Base-by-base conservation (phyloP, 2,113 vertebrate species). In the Lepisosteus oculatus region DNA sequence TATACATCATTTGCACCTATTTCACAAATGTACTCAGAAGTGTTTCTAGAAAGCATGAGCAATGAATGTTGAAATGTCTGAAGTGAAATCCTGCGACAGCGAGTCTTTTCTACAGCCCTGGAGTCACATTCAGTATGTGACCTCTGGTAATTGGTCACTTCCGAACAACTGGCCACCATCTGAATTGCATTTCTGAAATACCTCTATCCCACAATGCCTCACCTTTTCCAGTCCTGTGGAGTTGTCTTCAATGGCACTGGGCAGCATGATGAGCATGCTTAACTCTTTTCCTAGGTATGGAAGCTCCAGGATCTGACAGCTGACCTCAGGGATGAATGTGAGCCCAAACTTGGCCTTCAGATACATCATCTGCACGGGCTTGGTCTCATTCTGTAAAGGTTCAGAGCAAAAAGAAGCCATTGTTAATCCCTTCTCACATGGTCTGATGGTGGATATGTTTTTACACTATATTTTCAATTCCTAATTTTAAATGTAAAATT, bases 301-400 rank as follows among this genome's bases (percentile, higher is more conserved):
- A 74, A 93, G 75, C 68, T 92, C 89, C 68, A 92, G 69, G 55
- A 93, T 85, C 74, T 90, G 88, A 65, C 82, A 87, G 43, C 81
- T 85, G 62, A 87, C 62, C 3, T 93, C 90, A 29, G 92, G 89
- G 0, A 97, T 83, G 64, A 79, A 84, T 51, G 86, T 81, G 63
- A 92, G 62, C 43, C 83, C 85, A 83, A 97, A 96, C 0, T 81
- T 84, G 67, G 86, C 84, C 72, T 90, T 92, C 78, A 92, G 79
- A 1, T 72, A 68, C 96, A 98, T 98, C 95, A 98, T 95, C 69
- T 93, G 89, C 72, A 97, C 94, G 0, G 87, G 84, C 61, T 93
- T 97, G 4, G 84, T 94, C 65, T 93, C 87, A 42, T 82, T 92
- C 96, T 98, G 78, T 44, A 77, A 79, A 76, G 63, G 69, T 83